phyloP scores from a whole-genome alignment of 2,888 invertebrate species.

The Euplexia lucipara region DNA sequence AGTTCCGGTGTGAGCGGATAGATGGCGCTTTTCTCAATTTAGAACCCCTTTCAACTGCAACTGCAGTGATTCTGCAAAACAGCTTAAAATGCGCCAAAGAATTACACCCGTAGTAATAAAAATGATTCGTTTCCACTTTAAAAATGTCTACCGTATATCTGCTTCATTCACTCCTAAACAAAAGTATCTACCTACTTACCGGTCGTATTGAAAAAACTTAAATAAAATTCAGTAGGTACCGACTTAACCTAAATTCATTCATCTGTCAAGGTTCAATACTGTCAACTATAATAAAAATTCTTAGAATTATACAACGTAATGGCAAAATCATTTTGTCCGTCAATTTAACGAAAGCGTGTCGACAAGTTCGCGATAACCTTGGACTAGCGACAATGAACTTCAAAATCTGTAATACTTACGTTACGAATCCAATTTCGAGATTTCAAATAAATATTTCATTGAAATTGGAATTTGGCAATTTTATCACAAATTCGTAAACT shows the following conservation, averaged over 20 bases:
- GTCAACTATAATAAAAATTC: slow-evolving; percentile 27
- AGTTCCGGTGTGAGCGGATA: slow-evolving; percentile 27
- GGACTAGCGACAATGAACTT: slow-evolving; percentile 63
- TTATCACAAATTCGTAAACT: slow-evolving; percentile 16
- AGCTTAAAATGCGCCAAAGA: not conserved
- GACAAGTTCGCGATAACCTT: slow-evolving; percentile 59
- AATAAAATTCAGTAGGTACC: slow-evolving; percentile 5
- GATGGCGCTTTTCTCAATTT: slow-evolving; percentile 55
- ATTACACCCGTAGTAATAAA: not conserved
- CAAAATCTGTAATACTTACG: slow-evolving; percentile 47
- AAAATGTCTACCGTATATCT: not conserved
- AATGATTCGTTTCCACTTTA: not conserved
- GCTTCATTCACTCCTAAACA: not conserved
- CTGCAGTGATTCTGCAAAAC: not conserved
- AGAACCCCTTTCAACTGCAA: not conserved
- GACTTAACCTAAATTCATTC: slow-evolving; percentile 27
- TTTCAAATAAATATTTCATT: slow-evolving; percentile 43
- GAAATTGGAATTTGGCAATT: slow-evolving; percentile 29
- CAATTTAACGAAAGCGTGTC: slow-evolving; percentile 62
- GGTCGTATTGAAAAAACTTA: not conserved
- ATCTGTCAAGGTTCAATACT: slow-evolving; percentile 21
- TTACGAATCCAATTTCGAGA: slow-evolving; percentile 45
- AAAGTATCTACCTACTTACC: not conserved
- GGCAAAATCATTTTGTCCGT: slow-evolving; percentile 58
- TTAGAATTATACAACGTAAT: slow-evolving; percentile 56